Percentiles rank a stretch among this genome's conserved stretches.
phyloP scores from a whole-genome alignment of 92 coral and sea anemone genomes.

The Epizoanthus stellaris region DNA sequence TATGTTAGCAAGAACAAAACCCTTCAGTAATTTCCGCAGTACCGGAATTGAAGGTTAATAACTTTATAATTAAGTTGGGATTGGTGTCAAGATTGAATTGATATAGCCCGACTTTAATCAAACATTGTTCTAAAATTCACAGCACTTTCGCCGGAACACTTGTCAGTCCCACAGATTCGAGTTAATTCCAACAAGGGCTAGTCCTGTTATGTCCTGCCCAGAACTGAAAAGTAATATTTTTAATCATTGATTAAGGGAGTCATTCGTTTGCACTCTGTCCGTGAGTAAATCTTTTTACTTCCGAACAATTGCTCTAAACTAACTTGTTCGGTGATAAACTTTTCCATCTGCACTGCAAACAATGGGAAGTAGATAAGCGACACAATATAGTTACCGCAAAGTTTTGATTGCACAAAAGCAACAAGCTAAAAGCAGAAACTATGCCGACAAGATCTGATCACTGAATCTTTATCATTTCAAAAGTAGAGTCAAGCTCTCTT shows the following conservation, averaged over 20 bases:
- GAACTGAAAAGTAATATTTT: neutral
- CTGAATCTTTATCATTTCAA: neutral
- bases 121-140: conserved; percentile 46
- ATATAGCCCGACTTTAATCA: conserved; percentile 51
- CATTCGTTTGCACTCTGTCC: neutral
- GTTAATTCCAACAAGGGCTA: neutral
- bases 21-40: conserved; percentile 79
- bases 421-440: neutral
- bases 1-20: conserved; percentile 57
- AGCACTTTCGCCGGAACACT: conserved; percentile 36
- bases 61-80: conserved; percentile 64
- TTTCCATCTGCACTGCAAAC: neutral
- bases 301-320: neutral
- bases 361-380: neutral
- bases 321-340: neutral
- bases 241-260: neutral
- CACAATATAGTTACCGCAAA: neutral
- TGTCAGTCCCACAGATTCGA: conserved; percentile 7
- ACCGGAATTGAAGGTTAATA: conserved; percentile 82
- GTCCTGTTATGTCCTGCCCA: neutral
- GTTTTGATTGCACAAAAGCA: neutral
- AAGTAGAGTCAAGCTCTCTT: conserved; percentile 2
- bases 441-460: neutral
- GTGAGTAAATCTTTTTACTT: neutral
- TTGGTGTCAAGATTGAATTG: conserved; percentile 55